Evolutionary conservation across 2,888 invertebrate species (phyloP).

Genomic region (Watsonalla cultraria): DNA sequence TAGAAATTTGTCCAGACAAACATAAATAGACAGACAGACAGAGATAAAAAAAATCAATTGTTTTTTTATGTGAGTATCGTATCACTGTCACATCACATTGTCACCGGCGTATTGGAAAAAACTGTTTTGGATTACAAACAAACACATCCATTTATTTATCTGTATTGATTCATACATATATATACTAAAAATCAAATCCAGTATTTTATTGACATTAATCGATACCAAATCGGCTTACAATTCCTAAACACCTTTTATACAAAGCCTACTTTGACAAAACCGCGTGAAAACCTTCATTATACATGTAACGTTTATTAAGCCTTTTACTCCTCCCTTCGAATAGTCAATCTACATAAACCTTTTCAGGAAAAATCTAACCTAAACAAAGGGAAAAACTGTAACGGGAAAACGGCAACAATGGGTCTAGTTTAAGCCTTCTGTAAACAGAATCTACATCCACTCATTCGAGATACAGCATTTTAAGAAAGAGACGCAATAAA

Average conservation of each 20-base stretch:
- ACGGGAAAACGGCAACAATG: slow-evolving; percentile 60
- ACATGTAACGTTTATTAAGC: slow-evolving; percentile 11
- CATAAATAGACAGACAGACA: too few relatives aligned
- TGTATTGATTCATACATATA: too few relatives aligned
- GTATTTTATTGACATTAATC: too few relatives aligned
- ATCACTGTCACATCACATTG: too few relatives aligned
- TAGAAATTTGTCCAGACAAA: too few relatives aligned
- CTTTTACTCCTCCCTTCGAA: slow-evolving; percentile 13
- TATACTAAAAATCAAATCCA: too few relatives aligned
- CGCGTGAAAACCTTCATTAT: slow-evolving; percentile 6
- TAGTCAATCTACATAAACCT: slow-evolving; percentile 24
- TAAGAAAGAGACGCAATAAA: slow-evolving; percentile 35
- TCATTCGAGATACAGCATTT: slow-evolving; percentile 49
- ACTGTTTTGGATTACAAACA: too few relatives aligned
- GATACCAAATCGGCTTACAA: too few relatives aligned
- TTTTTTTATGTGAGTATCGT: too few relatives aligned
- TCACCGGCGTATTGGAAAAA: too few relatives aligned
- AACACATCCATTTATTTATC: too few relatives aligned
- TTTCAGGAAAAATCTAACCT: slow-evolving; percentile 19
- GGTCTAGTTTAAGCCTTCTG: slow-evolving; percentile 55
- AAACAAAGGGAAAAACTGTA: slow-evolving; percentile 25
- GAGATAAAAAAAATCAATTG: too few relatives aligned
- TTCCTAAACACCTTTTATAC: background rate
- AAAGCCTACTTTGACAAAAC: background rate
- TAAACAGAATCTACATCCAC: slow-evolving; percentile 54